Evolutionary conservation across 2,888 invertebrate genomes (phyloP).

Genomic region (Cataglyphis cursor): DNA sequence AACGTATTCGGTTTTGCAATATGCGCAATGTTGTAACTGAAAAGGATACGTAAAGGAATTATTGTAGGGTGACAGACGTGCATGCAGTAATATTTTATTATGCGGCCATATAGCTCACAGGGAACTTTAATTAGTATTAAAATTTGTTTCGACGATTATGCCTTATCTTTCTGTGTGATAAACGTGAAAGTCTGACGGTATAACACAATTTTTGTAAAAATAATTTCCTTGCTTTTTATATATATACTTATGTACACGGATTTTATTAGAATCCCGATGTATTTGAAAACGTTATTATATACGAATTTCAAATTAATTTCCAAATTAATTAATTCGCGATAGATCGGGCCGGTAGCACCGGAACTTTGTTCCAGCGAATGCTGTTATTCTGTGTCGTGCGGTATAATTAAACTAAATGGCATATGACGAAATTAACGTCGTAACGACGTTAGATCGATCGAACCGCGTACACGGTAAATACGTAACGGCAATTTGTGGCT

Average conservation of each 20-base stretch:
- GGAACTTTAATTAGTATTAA: constrained; percentile 27
- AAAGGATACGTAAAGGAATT: not conserved
- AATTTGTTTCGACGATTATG: constrained; percentile 34
- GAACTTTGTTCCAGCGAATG: constrained; percentile 5
- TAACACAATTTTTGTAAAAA: constrained; percentile 20
- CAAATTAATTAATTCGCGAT: not conserved
- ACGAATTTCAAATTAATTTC: constrained; percentile 32
- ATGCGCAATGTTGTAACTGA: not conserved
- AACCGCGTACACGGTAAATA: not conserved
- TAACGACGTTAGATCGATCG: constrained; percentile 28
- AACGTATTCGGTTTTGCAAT: not conserved
- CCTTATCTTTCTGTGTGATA: not conserved
- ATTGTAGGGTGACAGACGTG: not conserved
- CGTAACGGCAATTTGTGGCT: constrained; percentile 35
- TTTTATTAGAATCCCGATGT: not conserved
- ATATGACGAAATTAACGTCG: constrained; percentile 28
- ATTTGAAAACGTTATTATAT: not conserved
- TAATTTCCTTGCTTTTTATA: constrained; percentile 4
- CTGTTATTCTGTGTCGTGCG: constrained; percentile 29
- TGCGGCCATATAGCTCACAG: not conserved
- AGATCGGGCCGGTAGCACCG: constrained; percentile 15
- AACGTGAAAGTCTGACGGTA: not conserved
- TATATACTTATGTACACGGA: not conserved
- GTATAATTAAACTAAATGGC: constrained; percentile 47
- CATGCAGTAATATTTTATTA: not conserved